Conservation (phyloP, 2,797 vertebrate species). For the Mormyrus hasselquistii region DNA sequence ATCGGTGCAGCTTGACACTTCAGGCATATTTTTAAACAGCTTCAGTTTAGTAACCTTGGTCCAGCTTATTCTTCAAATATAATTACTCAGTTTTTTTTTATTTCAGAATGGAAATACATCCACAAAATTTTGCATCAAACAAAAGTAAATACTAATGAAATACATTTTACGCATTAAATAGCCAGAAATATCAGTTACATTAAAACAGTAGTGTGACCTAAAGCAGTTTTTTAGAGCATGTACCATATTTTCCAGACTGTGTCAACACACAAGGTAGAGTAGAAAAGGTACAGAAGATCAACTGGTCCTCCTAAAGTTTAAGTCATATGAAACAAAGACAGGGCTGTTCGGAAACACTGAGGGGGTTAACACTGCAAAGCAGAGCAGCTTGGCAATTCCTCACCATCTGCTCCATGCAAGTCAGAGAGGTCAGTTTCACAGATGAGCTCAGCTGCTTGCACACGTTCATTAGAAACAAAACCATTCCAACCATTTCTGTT, state of each 20-base stretch:
- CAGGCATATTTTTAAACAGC: background rate
- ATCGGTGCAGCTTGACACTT: background rate
- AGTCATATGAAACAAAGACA: slow-evolving; percentile 12
- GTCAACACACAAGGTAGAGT: slow-evolving; percentile 15
- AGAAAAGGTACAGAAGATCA: slow-evolving; percentile 14
- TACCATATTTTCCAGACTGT: slow-evolving; percentile 14
- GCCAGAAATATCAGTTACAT: slow-evolving; percentile 19
- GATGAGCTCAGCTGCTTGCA: background rate
- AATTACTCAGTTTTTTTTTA: background rate
- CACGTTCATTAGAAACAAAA: background rate
- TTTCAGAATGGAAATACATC: slow-evolving; percentile 4
- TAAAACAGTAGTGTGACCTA: slow-evolving; percentile 22
- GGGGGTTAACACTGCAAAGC: background rate
- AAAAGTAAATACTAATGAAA: background rate
- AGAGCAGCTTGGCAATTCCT: background rate
- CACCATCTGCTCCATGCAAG: background rate
- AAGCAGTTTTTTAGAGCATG: slow-evolving; percentile 11
- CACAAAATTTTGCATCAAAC: background rate
- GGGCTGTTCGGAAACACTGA: background rate
- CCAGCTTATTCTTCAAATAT: background rate
- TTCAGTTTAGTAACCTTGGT: background rate
- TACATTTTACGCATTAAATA: slow-evolving; percentile 12
- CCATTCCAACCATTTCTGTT: background rate
- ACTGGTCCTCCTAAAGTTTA: slow-evolving; percentile 12
- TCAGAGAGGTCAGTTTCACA: background rate